Conservation (phyloP, 2,113 vertebrate genomes). For the Melozone crissalis region DNA sequence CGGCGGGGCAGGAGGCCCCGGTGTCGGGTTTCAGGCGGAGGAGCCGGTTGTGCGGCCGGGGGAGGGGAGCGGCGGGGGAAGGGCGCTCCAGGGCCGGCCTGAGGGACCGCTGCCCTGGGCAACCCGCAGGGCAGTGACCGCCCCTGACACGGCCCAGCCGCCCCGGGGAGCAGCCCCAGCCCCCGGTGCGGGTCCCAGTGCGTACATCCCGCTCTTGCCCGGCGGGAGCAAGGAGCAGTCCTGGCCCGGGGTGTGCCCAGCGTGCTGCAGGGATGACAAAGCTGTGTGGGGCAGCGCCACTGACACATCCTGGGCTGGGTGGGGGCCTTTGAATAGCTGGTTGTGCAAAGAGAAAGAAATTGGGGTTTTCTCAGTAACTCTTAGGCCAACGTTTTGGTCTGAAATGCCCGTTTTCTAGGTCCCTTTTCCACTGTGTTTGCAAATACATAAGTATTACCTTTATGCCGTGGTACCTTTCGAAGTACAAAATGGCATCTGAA, state of each 20-base stretch:
- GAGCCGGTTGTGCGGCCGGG: neutral
- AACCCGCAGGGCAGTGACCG: fast-evolving
- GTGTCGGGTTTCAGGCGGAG: constrained; percentile 6
- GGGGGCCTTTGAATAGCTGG: no score
- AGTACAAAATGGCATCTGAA: neutral
- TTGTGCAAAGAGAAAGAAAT: fast-evolving
- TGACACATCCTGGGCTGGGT: neutral
- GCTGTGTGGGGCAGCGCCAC: neutral
- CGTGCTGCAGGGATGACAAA: fast-evolving
- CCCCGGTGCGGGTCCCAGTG: fast-evolving
- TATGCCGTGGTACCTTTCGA: fast-evolving
- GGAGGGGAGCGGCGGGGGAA: neutral
- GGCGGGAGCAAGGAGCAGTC: no score
- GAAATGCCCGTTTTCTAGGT: neutral
- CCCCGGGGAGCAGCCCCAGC: fast-evolving
- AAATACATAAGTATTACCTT: neutral
- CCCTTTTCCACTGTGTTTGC: neutral
- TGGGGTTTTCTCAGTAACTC: fast-evolving
- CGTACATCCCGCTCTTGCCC: fast-evolving
- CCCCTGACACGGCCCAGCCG: fast-evolving
- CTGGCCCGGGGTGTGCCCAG: neutral
- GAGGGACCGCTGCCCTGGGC: fast-evolving
- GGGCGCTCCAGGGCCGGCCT: neutral
- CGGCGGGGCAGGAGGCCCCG: neutral
- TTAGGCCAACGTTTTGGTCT: neutral